Percentiles rank a stretch among this genome's conserved stretches.
These are phyloP conservation scores for Isotomurus palustris DNA, from an alignment of 2,888 invertebrate species.

Conservation along the genomic window DNA sequence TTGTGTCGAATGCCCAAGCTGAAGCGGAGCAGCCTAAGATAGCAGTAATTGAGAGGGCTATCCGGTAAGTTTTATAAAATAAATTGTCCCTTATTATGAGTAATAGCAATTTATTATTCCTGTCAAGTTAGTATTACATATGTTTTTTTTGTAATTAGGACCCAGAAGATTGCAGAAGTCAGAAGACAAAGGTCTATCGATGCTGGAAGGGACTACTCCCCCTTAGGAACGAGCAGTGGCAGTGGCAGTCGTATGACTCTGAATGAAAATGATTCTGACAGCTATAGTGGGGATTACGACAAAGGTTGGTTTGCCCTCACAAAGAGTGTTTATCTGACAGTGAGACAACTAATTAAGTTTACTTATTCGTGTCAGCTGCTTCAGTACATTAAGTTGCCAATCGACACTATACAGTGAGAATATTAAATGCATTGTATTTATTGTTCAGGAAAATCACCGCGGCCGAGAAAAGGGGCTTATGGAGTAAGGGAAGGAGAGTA, in stretches of 20 bases:
- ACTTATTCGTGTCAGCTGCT: no score
- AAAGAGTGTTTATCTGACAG: no score
- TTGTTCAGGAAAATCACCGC: no score
- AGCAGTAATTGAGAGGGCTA: slow-evolving; percentile 25
- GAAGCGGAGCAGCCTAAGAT: slow-evolving; percentile 27
- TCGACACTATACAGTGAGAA: no score
- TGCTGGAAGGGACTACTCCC: not conserved
- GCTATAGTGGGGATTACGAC: not conserved
- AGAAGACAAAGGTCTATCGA: not conserved
- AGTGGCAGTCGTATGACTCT: slow-evolving; percentile 5
- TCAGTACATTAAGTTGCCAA: no score
- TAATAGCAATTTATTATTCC: not conserved
- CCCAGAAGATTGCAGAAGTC: not conserved
- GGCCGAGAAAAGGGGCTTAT: slow-evolving; percentile 10
- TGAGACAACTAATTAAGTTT: no score
- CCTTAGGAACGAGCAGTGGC: slow-evolving; percentile 5
- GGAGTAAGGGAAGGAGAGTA: slow-evolving; percentile 25
- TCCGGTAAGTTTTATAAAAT: slow-evolving; percentile 10
- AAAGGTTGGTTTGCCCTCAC: no score
- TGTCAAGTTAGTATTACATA: not conserved
- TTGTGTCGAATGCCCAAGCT: slow-evolving; percentile 26
- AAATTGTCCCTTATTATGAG: not conserved
- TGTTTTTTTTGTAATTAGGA: not conserved
- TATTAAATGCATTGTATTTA: no score
- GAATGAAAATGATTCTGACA: not conserved